Evolutionary conservation across 2,113 vertebrate genomes (phyloP).

Genomic region (Aspiorhynchus laticeps): DNA sequence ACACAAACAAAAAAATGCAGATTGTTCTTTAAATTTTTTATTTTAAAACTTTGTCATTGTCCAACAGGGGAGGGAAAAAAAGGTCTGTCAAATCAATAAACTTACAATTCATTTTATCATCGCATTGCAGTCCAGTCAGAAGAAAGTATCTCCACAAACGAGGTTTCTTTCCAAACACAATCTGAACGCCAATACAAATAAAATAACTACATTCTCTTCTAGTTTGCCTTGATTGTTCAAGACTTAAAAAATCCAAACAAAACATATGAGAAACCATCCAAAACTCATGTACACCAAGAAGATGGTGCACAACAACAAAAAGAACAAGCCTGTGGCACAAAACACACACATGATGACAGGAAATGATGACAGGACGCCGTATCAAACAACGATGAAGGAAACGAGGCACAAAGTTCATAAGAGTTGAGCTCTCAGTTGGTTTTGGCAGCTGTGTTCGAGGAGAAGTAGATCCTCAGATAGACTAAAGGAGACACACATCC

Average conservation of each 20-base stretch:
- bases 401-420: slow-evolving; percentile 20
- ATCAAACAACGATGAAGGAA: neutral
- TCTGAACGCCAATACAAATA: neutral
- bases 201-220: neutral
- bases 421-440: neutral
- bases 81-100: neutral
- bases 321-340: slow-evolving; percentile 8
- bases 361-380: neutral
- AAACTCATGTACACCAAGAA: neutral
- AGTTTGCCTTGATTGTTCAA: neutral
- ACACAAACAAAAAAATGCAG: neutral
- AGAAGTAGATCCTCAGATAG: neutral
- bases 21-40: slow-evolving; percentile 44
- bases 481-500: neutral
- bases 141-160: neutral
- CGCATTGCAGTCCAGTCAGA: neutral
- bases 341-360: neutral
- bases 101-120: neutral
- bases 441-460: slow-evolving; percentile 29
- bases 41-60: slow-evolving; percentile 31
- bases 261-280: slow-evolving; percentile 3
- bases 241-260: slow-evolving; percentile 3
- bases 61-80: slow-evolving; percentile 12
- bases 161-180: neutral
- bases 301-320: neutral